phyloP scores from a whole-genome alignment of 2,113 vertebrate genomes.

The Etia nguti region DNA sequence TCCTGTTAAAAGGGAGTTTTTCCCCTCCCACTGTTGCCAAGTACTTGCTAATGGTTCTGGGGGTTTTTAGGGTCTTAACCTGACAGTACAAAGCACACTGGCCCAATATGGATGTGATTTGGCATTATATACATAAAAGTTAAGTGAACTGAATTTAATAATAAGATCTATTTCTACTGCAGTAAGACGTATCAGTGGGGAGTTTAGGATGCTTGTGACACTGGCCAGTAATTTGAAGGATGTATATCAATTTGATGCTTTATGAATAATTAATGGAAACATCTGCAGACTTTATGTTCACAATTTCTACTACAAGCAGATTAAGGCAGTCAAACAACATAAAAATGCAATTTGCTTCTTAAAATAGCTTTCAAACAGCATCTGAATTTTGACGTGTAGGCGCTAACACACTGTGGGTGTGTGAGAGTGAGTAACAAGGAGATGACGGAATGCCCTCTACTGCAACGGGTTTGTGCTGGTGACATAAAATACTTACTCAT shows the following conservation, averaged over 20 bases:
- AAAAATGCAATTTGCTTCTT: neutral
- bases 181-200: neutral
- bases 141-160: neutral
- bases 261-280: neutral
- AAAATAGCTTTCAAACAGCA: neutral
- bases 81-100: neutral
- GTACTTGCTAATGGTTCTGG: neutral
- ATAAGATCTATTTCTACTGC: neutral
- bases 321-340: neutral
- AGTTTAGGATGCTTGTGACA: neutral
- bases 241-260: neutral
- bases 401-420: neutral
- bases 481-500: neutral
- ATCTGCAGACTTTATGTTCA: neutral
- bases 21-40: neutral
- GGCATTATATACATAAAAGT: neutral
- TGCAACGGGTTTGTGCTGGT: neutral
- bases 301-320: neutral
- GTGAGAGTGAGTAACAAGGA: neutral
- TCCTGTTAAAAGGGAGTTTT: neutral
- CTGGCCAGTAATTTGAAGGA: neutral
- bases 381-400: conserved; percentile 12
- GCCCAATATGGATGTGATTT: neutral
- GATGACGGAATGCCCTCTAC: conserved; percentile 1
- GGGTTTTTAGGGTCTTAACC: neutral